These are phyloP conservation scores for Cheilosia vulpina DNA, from an alignment of 2,888 invertebrate species.

Conservation along the genomic window DNA sequence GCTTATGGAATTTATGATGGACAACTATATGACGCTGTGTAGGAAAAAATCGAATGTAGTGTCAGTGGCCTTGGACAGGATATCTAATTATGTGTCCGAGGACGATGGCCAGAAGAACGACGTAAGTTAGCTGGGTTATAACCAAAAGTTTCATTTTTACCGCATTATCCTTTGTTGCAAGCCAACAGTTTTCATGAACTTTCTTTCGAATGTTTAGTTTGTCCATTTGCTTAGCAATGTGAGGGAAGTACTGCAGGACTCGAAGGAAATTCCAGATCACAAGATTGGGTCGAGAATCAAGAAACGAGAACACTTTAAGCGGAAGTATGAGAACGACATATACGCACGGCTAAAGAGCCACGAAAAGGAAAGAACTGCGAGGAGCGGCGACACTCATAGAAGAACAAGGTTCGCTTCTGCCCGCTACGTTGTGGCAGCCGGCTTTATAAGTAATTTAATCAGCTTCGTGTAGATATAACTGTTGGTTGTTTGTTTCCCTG, in stretches of 20 bases:
- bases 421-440: conserved; percentile 58
- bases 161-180: background rate
- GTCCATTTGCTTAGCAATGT: conserved; percentile 18
- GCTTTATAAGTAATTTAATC: conserved; percentile 64
- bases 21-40: conserved; percentile 78
- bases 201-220: conserved; percentile 21
- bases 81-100: conserved; percentile 54
- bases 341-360: conserved; percentile 22
- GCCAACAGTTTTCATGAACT: background rate
- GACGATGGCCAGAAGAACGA: conserved; percentile 54
- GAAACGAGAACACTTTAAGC: conserved; percentile 30
- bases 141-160: too few species aligned
- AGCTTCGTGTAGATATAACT: conserved; percentile 36
- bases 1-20: conserved; percentile 79
- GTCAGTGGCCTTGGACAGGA: conserved; percentile 6
- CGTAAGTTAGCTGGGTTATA: conserved; percentile 13
- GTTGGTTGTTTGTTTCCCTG: conserved; percentile 5
- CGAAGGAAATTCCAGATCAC: conserved; percentile 9
- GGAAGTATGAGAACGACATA: conserved; percentile 25
- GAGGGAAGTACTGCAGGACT: conserved; percentile 4
- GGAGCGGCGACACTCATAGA: conserved; percentile 11
- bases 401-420: conserved; percentile 21
- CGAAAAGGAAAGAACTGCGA: background rate
- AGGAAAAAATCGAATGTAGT: conserved; percentile 43
- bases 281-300: conserved; percentile 57